phyloP scores from a whole-genome alignment of 2,113 vertebrate genomes.

The Erpornis zantholeuca region DNA sequence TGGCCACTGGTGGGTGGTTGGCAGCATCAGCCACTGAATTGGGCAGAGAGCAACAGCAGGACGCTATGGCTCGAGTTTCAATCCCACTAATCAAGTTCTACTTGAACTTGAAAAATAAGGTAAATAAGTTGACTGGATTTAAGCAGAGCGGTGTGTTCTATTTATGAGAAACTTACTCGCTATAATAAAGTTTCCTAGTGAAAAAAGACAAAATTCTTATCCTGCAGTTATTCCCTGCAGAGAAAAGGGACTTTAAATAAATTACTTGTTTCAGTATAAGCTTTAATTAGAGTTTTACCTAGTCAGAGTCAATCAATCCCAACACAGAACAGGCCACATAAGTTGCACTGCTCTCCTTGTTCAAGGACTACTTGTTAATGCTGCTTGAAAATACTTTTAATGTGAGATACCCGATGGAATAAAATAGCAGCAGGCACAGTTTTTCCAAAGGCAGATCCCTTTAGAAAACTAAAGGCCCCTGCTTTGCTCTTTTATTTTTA shows the following conservation, averaged over 20 bases:
- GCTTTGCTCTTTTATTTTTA: neutral
- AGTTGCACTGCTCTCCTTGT: neutral
- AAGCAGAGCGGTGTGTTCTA: neutral
- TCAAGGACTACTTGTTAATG: neutral
- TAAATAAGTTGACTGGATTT: neutral
- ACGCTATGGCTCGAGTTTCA: rapidly evolving
- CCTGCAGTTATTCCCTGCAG: neutral
- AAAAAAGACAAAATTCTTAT: neutral
- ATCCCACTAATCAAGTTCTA: neutral
- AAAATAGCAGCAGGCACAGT: neutral
- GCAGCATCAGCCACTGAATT: neutral
- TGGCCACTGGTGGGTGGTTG: neutral
- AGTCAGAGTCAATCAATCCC: neutral
- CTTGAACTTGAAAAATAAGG: neutral
- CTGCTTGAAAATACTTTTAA: neutral
- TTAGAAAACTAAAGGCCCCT: neutral
- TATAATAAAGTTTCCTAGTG: neutral
- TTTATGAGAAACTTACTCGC: too few species aligned
- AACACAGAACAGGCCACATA: neutral
- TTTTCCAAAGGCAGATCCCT: neutral
- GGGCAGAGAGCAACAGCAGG: neutral
- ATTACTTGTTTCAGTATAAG: neutral
- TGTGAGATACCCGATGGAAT: neutral
- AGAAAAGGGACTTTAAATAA: neutral
- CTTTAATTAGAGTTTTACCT: neutral